Evolutionary conservation across 2,797 vertebrate genomes (phyloP), one percentile per base, ranked within the genome.

Genomic region (Nannoperca australis): DNA sequence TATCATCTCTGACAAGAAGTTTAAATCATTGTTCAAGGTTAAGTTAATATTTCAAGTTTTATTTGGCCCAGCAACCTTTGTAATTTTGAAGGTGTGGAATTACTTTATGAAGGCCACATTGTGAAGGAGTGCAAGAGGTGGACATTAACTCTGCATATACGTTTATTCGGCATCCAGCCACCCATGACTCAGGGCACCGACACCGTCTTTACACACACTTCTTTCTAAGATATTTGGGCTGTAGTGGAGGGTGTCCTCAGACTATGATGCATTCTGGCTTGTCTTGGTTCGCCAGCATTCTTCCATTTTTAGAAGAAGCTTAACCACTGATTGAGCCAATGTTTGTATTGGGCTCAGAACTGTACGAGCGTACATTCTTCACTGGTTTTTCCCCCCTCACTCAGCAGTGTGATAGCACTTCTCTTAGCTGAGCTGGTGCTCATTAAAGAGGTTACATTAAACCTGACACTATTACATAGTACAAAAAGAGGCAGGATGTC

Each of bases 291-390:
- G 79, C 65, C 85, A 90, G 78, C 73, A 68, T 90, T 93, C 87
- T 93, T 94, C 94, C 93, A 94, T 95, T 95, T 95, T 94, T 94
- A 95, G 93, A 93, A 93, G 88, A 92, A 86, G 69, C 80, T 72
- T 60, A 80, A 78, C 84, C 87, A 73, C 86, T 78, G 78, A 85
- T 85, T 70, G 71, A 89, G 85, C 88, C 86, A 69, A 15, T 95
- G 93, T 96, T 95, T 95, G 93, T 93, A 18, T 92, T 95, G 91
- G 93, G 83, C 77, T 91, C 86, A 84, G 88, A 95, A 88, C 62
- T 83, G 85, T 88, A 82, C 61, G 85, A 90, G 89, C 24, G 24
- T 76, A 88, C 83, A 87, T 94, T 94, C 90, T 91, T 90, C 49
- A 6, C 70, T 76, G 89, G 86, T 85, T 81, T 70, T 13, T 8